Conservation (phyloP, 2,113 vertebrate genomes). For the Clarias magur region DNA sequence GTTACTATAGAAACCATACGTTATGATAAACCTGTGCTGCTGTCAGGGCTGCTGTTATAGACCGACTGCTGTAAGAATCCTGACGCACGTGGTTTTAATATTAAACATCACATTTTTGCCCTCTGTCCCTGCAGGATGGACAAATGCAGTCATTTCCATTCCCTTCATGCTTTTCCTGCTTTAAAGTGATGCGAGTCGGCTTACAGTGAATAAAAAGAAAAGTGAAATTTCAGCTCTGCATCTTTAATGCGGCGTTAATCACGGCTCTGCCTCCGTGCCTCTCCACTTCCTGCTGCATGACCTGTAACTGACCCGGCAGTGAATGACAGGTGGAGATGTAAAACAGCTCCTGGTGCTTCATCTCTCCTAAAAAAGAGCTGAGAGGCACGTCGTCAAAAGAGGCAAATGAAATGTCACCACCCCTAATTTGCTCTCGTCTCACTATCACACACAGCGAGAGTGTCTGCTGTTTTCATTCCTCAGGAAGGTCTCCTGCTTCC, state of each 20-base stretch:
- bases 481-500: background rate
- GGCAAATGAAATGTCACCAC: constrained; percentile 54
- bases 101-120: background rate
- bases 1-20: background rate
- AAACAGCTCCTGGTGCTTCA: constrained; percentile 35
- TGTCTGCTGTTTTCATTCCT: constrained; percentile 18
- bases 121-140: background rate
- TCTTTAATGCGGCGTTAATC: background rate
- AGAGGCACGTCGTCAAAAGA: constrained; percentile 33
- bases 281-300: background rate
- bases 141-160: background rate
- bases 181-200: background rate
- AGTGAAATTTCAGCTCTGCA: background rate
- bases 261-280: background rate
- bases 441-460: constrained; percentile 8
- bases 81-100: background rate
- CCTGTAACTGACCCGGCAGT: constrained; percentile 36
- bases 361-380: constrained; percentile 42
- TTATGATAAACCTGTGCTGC: background rate
- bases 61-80: background rate
- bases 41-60: background rate
- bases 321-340: constrained; percentile 48
- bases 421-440: constrained; percentile 48
- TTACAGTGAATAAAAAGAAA: background rate
- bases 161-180: too few relatives aligned